A percentile compares a stretch with the other conserved stretches of the same genome.
These are phyloP conservation scores for Platynereis dumerilii DNA, from an alignment of 2,888 invertebrate genomes.

Conservation along the genomic window DNA sequence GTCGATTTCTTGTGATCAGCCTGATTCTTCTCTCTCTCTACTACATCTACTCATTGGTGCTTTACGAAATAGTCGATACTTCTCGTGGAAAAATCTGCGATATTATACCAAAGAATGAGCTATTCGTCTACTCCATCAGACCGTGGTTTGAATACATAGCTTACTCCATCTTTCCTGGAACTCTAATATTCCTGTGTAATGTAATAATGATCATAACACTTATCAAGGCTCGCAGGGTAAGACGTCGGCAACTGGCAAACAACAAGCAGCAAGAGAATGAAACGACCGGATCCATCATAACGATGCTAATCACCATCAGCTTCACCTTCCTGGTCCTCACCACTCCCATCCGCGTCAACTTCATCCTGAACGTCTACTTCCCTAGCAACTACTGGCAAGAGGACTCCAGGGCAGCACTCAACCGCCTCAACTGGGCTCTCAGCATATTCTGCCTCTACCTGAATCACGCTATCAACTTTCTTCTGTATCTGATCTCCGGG, in stretches of 20 bases:
- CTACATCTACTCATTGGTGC: slow-evolving; percentile 5
- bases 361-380: slow-evolving; percentile 6
- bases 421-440: slow-evolving; percentile 17
- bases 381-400: slow-evolving; percentile 10
- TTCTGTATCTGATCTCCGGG: slow-evolving; percentile 16
- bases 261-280: neutral
- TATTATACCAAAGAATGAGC: neutral
- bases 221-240: neutral
- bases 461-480: slow-evolving; percentile 22
- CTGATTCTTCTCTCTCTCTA: neutral
- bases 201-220: slow-evolving; percentile 5
- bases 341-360: slow-evolving; percentile 14
- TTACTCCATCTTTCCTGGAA: slow-evolving; percentile 11
- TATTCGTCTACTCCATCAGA: slow-evolving; percentile 8
- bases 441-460: slow-evolving; percentile 10
- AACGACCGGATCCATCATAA: neutral
- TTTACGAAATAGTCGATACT: neutral
- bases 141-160: slow-evolving; percentile 20
- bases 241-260: neutral
- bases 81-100: neutral
- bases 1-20: neutral
- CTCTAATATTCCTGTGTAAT: slow-evolving; percentile 18
- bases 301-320: slow-evolving; percentile 14
- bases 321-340: slow-evolving; percentile 18
- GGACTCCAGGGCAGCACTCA: neutral